Evolutionary conservation across 2,888 invertebrate species (phyloP).

Genomic region (Dilophus febrilis): DNA sequence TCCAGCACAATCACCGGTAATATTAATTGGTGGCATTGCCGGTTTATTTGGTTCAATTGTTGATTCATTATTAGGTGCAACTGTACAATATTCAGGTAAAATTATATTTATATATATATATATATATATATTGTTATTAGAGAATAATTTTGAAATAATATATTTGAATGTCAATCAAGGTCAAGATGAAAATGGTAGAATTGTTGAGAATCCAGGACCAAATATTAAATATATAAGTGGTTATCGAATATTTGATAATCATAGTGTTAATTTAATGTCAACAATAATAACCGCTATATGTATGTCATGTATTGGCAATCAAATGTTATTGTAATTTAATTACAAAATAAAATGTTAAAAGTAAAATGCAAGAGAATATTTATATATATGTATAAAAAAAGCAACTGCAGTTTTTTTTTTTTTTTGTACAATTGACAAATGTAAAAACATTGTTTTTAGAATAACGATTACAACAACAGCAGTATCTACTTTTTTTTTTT

Average conservation of each 20-base stretch:
- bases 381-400: no score
- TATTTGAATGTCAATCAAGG: slow-evolving; percentile 37
- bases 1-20: slow-evolving; percentile 64
- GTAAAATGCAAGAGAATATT: no score
- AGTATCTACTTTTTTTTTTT: no score
- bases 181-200: slow-evolving; percentile 44
- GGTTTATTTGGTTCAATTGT: slow-evolving; percentile 67
- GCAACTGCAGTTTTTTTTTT: no score
- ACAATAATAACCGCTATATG: slow-evolving; percentile 55
- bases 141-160: background rate
- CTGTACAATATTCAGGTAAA: slow-evolving; percentile 68
- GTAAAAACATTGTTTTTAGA: no score
- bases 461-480: no score
- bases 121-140: background rate
- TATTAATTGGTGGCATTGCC: slow-evolving; percentile 50
- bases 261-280: slow-evolving; percentile 72
- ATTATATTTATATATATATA: slow-evolving; percentile 3
- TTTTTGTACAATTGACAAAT: no score
- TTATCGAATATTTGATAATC: slow-evolving; percentile 59
- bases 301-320: slow-evolving; percentile 46
- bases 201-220: slow-evolving; percentile 53
- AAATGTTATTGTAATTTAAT: no score
- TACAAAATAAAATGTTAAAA: no score
- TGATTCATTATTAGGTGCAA: slow-evolving; percentile 72
- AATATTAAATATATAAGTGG: slow-evolving; percentile 63